Base-by-base conservation (phyloP, 2,888 invertebrate genomes). In the Lasioglossum leucozonium region DNA sequence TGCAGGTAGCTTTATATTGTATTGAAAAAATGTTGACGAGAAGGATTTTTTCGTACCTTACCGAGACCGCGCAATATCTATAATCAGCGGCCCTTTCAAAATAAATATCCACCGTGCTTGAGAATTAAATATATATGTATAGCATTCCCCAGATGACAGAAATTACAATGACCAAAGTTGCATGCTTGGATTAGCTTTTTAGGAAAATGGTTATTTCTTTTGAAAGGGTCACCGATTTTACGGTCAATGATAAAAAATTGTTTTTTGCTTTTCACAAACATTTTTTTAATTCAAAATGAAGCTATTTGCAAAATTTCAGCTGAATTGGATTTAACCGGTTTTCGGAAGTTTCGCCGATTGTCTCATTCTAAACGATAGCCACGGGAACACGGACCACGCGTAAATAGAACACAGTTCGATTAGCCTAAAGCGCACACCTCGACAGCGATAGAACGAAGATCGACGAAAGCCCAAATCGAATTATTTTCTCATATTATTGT, bases 341-440 rank as follows among this genome's bases (percentile, higher is more conserved):
- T 11, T 11, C n/a, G 55, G n/a, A 55, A 11, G n/a, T 55, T 11
- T 11, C 55, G 55, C 55, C 55, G 55, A 55, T 55, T 55, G 10
- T 55, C 55, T 75, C 79, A 55, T 34, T 69, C 37, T 18, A 47
- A 72, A 67, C 18, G 22, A 34, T 37, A 74, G 51, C 58, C 72
- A 69, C 37, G 34, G 42, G 5, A 74, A 40, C 58, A 58, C 40
- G 71, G 51, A 72, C 58, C 65, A 77, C 42, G 62, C 55, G 22
- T 51, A 51, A 55, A 78, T 72, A 81, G 44, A 47, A 77, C 26
- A 82, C 22, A 72, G 51, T 77, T 82, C 73, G 76, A 82, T 76
- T 82, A 86, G 87, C 87, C 87, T 87, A 87, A 87, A 86, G 62
- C 44, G 62, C 37, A 72, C 58, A 79, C 34, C 47, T 77, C 47